Evolutionary conservation across 2,113 vertebrate species (phyloP).

Genomic region (Solenodon paradoxus): DNA sequence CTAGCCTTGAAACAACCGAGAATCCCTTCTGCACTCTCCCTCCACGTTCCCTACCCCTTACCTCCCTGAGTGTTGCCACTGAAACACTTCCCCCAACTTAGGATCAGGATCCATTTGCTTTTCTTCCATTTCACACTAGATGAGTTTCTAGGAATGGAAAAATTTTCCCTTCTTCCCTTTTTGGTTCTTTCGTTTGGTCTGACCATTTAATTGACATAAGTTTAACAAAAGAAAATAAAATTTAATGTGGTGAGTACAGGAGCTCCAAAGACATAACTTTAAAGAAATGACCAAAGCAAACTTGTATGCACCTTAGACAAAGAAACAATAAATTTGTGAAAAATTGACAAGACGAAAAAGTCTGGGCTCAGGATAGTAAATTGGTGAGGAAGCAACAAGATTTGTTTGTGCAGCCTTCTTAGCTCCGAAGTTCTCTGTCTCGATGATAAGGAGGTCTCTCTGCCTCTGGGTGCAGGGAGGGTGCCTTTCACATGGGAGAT

Average conservation of each 20-base stretch:
- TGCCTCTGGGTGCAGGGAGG: neutral
- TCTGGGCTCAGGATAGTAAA: neutral
- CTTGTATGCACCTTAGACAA: neutral
- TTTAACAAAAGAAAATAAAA: neutral
- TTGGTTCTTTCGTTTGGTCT: neutral
- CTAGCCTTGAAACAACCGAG: neutral
- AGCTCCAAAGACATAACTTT: neutral
- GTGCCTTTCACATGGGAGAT: neutral
- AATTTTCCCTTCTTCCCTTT: neutral
- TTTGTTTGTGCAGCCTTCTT: neutral
- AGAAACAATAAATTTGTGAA: neutral
- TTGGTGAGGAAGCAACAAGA: neutral
- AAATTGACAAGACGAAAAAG: neutral
- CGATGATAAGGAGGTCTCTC: neutral
- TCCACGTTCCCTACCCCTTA: neutral
- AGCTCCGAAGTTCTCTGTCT: neutral
- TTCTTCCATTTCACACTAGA: neutral
- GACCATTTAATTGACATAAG: neutral
- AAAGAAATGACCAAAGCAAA: neutral
- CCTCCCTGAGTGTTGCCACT: too few relatives aligned
- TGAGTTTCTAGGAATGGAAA: neutral
- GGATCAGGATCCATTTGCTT: neutral
- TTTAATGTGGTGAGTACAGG: neutral
- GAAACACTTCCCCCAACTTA: neutral
- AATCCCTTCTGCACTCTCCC: neutral